Evolutionary conservation across 1,140 invertebrate genomes (phyloP).

Genomic region (Fopius arisanus): DNA sequence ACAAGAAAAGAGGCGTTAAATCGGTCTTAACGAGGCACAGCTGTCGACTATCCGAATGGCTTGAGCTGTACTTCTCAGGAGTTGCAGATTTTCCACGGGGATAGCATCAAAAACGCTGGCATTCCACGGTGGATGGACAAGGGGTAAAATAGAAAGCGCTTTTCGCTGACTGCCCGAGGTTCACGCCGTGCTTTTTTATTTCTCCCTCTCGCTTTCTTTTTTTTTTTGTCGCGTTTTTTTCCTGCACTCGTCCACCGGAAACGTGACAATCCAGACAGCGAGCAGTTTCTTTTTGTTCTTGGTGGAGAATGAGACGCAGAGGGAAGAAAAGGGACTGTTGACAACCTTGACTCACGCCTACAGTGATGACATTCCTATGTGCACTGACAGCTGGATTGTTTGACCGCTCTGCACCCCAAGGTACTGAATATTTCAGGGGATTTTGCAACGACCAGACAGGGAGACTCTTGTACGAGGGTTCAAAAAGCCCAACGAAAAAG

Average conservation of each 20-base stretch:
- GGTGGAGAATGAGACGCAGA: neutral
- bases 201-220: neutral
- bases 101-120: neutral
- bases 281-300: neutral
- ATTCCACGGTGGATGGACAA: neutral
- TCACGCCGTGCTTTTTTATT: neutral
- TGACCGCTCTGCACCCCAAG: neutral
- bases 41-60: neutral
- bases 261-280: neutral
- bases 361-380: neutral
- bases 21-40: constrained; percentile 8
- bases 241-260: neutral
- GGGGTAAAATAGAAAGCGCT: neutral
- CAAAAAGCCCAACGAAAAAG: too few relatives aligned
- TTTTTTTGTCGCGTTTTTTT: neutral
- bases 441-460: neutral
- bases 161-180: neutral
- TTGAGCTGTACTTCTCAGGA: neutral
- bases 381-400: neutral
- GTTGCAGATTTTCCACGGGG: constrained; percentile 10
- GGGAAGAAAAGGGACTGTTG: neutral
- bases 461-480: neutral
- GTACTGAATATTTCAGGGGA: neutral
- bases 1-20: constrained; percentile 5
- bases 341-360: neutral